Conservation (phyloP, 2,113 vertebrate species). For the Pycnonotus jocosus region DNA sequence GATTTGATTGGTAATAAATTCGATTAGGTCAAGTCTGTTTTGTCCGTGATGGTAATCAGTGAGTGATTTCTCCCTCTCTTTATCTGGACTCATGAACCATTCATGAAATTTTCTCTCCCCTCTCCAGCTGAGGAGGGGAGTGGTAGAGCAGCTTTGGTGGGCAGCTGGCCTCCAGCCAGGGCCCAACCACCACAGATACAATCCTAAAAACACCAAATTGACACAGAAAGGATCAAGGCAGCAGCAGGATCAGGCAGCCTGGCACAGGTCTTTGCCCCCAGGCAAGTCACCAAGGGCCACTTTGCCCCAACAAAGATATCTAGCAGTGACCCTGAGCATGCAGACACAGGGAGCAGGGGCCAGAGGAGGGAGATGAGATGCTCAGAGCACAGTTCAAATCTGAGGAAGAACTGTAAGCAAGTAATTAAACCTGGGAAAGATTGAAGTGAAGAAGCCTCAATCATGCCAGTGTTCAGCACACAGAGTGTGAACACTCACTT, state of each 20-base stretch:
- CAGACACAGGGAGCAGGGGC: not conserved
- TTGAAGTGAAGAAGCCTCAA: not conserved
- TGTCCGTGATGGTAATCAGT: not conserved
- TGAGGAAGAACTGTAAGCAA: not conserved
- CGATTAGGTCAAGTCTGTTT: not conserved
- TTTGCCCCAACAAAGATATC: accelerated
- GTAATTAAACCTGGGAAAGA: not conserved
- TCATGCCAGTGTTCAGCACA: not conserved
- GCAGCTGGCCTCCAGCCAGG: not conserved
- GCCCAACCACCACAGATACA: not conserved
- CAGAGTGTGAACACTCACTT: accelerated
- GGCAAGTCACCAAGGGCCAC: not conserved
- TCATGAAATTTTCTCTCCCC: not conserved
- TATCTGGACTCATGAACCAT: not conserved
- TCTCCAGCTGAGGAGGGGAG: not conserved
- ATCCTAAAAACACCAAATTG: not conserved
- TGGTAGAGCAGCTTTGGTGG: not conserved
- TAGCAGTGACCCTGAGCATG: no score
- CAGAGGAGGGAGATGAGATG: not conserved
- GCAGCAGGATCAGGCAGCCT: not conserved
- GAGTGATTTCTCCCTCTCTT: not conserved
- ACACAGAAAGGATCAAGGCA: not conserved
- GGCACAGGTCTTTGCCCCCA: not conserved
- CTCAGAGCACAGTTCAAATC: not conserved
- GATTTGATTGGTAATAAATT: not conserved